phyloP scores from a whole-genome alignment of 2,797 vertebrate species.

The Pangasius macronema region DNA sequence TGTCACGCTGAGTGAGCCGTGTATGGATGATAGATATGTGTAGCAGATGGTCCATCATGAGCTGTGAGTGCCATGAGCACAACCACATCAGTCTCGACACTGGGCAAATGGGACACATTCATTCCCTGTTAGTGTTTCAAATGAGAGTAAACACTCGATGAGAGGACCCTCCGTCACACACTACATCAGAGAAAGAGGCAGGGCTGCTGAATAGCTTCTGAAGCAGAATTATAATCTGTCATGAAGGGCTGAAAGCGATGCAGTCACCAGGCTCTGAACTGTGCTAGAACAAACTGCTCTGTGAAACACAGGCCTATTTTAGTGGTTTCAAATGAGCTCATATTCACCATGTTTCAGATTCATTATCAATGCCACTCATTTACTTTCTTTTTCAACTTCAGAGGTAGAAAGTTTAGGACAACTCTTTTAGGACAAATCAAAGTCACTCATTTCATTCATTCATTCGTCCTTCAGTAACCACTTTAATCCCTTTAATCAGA shows the following conservation, averaged over 20 bases:
- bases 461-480: not conserved
- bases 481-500: not conserved
- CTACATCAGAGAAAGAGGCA: constrained; percentile 33
- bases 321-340: not conserved
- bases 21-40: constrained; percentile 50
- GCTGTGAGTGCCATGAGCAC: constrained; percentile 49
- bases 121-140: constrained; percentile 55
- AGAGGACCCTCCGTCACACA: constrained; percentile 48
- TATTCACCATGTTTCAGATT: not conserved
- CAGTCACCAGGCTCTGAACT: constrained; percentile 28
- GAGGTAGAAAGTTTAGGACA: not conserved
- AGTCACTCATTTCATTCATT: not conserved
- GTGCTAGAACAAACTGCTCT: not conserved
- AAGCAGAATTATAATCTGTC: constrained; percentile 39
- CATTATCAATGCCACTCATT: not conserved
- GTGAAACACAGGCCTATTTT: not conserved
- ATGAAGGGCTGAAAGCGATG: constrained; percentile 27
- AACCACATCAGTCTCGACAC: constrained; percentile 53
- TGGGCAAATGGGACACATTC: constrained; percentile 56
- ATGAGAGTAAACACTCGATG: constrained; percentile 53
- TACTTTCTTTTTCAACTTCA: not conserved
- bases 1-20: constrained; percentile 36
- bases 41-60: constrained; percentile 58
- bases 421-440: not conserved
- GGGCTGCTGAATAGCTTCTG: constrained; percentile 13